Percentiles rank a stretch among this genome's conserved stretches.
These are phyloP conservation scores for Euplexia lucipara DNA, from an alignment of 2,888 invertebrate genomes.

Conservation along the genomic window DNA sequence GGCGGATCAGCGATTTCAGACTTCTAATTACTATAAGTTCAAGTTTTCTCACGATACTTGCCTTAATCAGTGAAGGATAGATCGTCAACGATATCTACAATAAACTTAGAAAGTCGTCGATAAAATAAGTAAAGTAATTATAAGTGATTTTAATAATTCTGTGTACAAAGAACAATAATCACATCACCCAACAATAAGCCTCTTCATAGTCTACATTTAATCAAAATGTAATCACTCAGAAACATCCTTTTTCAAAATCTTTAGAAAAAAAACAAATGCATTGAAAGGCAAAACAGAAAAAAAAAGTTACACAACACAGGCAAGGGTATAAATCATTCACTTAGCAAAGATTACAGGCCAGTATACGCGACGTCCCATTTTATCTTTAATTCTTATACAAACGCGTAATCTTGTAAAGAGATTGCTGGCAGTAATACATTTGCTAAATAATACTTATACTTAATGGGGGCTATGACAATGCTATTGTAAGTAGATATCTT, in stretches of 20 bases:
- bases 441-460: slow-evolving; percentile 65
- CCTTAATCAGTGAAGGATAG: too few species aligned
- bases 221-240: slow-evolving; percentile 31
- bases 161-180: neutral
- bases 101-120: too few species aligned
- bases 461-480: slow-evolving; percentile 67
- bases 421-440: slow-evolving; percentile 67
- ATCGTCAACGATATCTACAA: too few species aligned
- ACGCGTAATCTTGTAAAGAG: slow-evolving; percentile 66
- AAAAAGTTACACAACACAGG: slow-evolving; percentile 39
- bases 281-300: slow-evolving; percentile 30
- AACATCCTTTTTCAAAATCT: neutral
- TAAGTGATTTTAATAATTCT: neutral
- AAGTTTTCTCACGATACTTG: too few species aligned
- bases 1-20: too few species aligned
- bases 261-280: slow-evolving; percentile 30
- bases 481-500: slow-evolving; percentile 60
- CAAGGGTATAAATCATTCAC: slow-evolving; percentile 52
- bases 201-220: slow-evolving; percentile 18
- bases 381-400: slow-evolving; percentile 57
- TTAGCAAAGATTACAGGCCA: slow-evolving; percentile 47
- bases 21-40: too few species aligned
- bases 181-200: slow-evolving; percentile 5
- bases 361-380: slow-evolving; percentile 41
- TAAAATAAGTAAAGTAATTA: neutral